Conservation (phyloP, 2,888 invertebrate genomes). For the Nematopogon swammerdamellus region DNA sequence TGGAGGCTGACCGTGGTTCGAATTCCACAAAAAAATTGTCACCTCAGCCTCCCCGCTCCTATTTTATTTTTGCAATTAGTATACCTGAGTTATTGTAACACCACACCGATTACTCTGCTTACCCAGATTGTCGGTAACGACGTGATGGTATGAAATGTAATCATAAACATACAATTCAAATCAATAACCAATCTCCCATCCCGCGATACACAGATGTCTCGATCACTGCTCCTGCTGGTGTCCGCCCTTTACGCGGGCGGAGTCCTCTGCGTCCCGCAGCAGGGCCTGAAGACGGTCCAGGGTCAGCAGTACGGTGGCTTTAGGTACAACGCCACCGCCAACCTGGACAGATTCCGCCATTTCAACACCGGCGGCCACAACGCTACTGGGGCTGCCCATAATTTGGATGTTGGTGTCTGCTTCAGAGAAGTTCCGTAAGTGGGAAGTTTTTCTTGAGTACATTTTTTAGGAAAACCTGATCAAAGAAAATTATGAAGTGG, state of each 20-base stretch:
- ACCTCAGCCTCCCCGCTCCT: too few relatives aligned
- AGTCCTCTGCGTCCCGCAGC: slow-evolving; percentile 12
- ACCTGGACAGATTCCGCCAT: slow-evolving; percentile 17
- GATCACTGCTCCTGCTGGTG: neutral
- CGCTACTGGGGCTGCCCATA: slow-evolving; percentile 9
- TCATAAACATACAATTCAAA: too few relatives aligned
- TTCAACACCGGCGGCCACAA: slow-evolving; percentile 4
- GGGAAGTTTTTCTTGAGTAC: slow-evolving; percentile 5
- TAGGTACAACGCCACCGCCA: slow-evolving; percentile 19
- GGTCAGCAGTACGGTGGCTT: slow-evolving; percentile 18
- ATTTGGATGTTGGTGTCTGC: slow-evolving; percentile 51
- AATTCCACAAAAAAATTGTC: too few relatives aligned
- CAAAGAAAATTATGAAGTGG: too few relatives aligned
- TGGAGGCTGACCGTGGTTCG: too few relatives aligned
- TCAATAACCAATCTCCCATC: too few relatives aligned
- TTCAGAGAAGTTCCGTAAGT: slow-evolving; percentile 66
- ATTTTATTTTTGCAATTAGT: too few relatives aligned
- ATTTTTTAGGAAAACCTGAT: neutral
- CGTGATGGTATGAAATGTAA: too few relatives aligned
- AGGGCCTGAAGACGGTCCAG: slow-evolving; percentile 26
- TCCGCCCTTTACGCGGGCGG: slow-evolving; percentile 7
- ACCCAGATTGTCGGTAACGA: too few relatives aligned
- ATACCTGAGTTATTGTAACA: too few relatives aligned
- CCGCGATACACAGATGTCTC: too few relatives aligned
- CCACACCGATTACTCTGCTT: too few relatives aligned